phyloP scores from a whole-genome alignment of 1,140 invertebrate species.

The Brachionus plicatilis region DNA sequence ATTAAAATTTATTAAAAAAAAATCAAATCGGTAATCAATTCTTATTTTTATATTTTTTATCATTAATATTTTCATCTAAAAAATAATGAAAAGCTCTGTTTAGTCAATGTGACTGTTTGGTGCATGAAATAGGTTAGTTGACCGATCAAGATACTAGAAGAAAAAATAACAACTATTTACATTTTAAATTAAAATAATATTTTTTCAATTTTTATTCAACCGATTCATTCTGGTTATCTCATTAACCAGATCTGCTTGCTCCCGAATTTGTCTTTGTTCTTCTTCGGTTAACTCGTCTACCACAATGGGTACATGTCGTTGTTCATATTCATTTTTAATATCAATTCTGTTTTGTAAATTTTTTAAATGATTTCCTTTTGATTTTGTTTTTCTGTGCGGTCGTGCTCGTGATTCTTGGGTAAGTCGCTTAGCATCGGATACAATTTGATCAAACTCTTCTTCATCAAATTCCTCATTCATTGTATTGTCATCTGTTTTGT shows the following conservation, averaged over 20 bases:
- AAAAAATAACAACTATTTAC: slow-evolving; percentile 15
- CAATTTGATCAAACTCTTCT: slow-evolving; percentile 34
- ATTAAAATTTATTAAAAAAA: background rate
- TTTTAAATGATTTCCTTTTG: slow-evolving; percentile 39
- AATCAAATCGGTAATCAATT: background rate
- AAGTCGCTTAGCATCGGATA: slow-evolving; percentile 14
- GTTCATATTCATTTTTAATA: slow-evolving; percentile 46
- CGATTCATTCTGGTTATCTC: slow-evolving; percentile 28
- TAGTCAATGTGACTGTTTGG: background rate
- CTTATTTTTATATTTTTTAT: background rate
- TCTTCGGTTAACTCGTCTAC: background rate
- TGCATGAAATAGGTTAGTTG: background rate
- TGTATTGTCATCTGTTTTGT: slow-evolving; percentile 18
- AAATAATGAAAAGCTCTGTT: background rate
- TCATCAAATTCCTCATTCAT: slow-evolving; percentile 36
- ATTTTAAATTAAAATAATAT: background rate
- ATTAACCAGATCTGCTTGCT: background rate
- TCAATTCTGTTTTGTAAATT: slow-evolving; percentile 37
- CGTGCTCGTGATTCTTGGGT: background rate
- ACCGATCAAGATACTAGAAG: background rate
- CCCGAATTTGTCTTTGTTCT: background rate
- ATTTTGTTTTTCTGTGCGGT: slow-evolving; percentile 18
- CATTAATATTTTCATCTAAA: background rate
- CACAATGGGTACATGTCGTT: slow-evolving; percentile 38
- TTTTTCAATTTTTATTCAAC: background rate